Conservation (phyloP, 2,888 invertebrate species). For the Alviniconcha strummeri region DNA sequence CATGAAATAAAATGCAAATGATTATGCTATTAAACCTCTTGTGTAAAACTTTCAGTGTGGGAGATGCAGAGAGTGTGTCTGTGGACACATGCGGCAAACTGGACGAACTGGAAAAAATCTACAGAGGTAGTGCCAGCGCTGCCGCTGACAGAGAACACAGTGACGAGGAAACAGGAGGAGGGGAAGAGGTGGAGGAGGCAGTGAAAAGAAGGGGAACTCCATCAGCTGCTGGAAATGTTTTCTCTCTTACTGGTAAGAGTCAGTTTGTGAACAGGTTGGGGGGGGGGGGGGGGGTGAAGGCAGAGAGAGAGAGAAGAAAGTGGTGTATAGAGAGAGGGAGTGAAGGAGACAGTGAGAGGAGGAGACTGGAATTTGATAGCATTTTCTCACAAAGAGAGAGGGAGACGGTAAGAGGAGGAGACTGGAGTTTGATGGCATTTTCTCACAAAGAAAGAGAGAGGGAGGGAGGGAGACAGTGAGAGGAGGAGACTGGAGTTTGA, state of each 20-base stretch:
- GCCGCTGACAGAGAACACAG: neutral
- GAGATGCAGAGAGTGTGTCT: slow-evolving; percentile 31
- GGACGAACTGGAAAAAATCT: slow-evolving; percentile 28
- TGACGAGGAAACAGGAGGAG: neutral
- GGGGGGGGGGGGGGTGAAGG: no score
- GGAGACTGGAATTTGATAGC: neutral
- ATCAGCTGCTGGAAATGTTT: neutral
- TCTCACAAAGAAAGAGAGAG: neutral
- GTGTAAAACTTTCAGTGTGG: slow-evolving; percentile 18
- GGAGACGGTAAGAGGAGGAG: neutral
- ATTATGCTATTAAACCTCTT: neutral
- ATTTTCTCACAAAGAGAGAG: neutral
- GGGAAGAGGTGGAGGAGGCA: neutral
- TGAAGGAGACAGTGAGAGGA: neutral
- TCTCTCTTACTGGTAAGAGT: neutral
- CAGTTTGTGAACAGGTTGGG: no score
- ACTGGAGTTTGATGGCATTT: neutral
- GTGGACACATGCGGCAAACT: slow-evolving; percentile 27
- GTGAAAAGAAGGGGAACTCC: neutral
- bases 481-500: neutral
- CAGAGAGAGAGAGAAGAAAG: no score
- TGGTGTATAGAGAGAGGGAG: no score
- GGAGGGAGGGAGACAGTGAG: neutral
- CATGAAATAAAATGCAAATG: no score
- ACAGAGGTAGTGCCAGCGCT: neutral